Evolutionary conservation across 2,888 invertebrate species (phyloP).

Genomic region (Congeria kusceri): DNA sequence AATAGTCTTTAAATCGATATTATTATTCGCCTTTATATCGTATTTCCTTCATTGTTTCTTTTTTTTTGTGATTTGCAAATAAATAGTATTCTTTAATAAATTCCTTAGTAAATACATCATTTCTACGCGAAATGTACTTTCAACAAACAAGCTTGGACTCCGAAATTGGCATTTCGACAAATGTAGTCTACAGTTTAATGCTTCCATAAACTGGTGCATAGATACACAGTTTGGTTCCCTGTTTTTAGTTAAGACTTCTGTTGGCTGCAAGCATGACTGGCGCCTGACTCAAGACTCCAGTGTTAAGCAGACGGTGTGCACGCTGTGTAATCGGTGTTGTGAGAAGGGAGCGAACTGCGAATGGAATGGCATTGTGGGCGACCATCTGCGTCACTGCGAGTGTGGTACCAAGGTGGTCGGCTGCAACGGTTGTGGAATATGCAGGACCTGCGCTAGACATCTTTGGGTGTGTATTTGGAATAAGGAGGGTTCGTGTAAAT

Average conservation of each 20-base stretch:
- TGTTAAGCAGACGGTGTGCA: slow-evolving; percentile 72
- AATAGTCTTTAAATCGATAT: too few species aligned
- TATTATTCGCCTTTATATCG: too few species aligned
- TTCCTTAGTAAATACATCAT: too few species aligned
- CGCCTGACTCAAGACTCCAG: slow-evolving; percentile 42
- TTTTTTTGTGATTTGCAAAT: too few species aligned
- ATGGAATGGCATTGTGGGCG: slow-evolving; percentile 72
- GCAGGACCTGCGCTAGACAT: slow-evolving; percentile 72
- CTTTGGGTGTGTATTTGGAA: slow-evolving; percentile 79
- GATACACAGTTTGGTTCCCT: background rate
- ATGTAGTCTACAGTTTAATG: too few species aligned
- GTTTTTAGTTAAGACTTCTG: slow-evolving; percentile 75
- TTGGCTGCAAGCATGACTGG: slow-evolving; percentile 78
- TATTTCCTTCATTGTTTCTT: too few species aligned
- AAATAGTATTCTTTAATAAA: too few species aligned
- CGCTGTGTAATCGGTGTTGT: slow-evolving; percentile 76
- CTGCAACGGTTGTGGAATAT: slow-evolving; percentile 78
- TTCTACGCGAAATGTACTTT: too few species aligned
- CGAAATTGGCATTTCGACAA: too few species aligned
- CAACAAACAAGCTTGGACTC: too few species aligned
- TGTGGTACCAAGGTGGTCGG: slow-evolving; percentile 72
- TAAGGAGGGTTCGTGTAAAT: too few species aligned
- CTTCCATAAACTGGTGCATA: too few species aligned
- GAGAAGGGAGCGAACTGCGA: slow-evolving; percentile 70
- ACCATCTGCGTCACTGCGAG: slow-evolving; percentile 69